Percentiles rank a stretch among this genome's conserved stretches.
phyloP scores from a whole-genome alignment of 2,888 invertebrate species.

The Dendrolimus houi region DNA sequence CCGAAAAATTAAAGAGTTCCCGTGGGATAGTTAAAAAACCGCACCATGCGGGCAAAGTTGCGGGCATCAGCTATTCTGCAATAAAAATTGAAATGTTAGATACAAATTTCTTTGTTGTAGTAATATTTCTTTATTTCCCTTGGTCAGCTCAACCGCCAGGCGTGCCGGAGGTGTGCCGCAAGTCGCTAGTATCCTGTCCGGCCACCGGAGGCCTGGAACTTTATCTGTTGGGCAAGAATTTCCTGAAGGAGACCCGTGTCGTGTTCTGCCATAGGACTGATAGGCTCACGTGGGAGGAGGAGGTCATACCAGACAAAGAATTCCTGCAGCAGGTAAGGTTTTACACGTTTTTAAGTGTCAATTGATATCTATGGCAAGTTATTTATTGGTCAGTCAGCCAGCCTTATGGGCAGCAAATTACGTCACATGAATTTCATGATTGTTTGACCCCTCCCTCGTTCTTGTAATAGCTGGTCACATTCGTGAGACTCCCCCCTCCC shows the following conservation, averaged over 20 bases:
- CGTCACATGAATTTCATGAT: too few relatives aligned
- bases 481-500: too few relatives aligned
- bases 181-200: conserved; percentile 87
- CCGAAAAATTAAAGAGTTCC: too few relatives aligned
- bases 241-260: conserved; percentile 91
- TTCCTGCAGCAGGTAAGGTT: conserved; percentile 85
- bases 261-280: conserved; percentile 82
- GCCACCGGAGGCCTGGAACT: conserved; percentile 89
- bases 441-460: too few relatives aligned
- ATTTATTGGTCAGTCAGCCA: too few relatives aligned
- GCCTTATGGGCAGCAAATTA: too few relatives aligned
- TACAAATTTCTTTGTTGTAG: not conserved
- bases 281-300: conserved; percentile 84
- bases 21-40: too few relatives aligned
- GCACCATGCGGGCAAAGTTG: too few relatives aligned
- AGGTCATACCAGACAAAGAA: conserved; percentile 91
- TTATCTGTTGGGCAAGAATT: conserved; percentile 93
- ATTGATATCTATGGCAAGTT: too few relatives aligned
- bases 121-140: not conserved
- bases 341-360: not conserved
- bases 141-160: conserved; percentile 91
- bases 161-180: conserved; percentile 93
- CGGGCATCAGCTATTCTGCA: too few relatives aligned
- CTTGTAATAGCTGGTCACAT: too few relatives aligned
- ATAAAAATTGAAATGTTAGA: not conserved